These are phyloP conservation scores for Calliphora vomitoria DNA, from an alignment of 2,888 invertebrate genomes.

Conservation along the genomic window DNA sequence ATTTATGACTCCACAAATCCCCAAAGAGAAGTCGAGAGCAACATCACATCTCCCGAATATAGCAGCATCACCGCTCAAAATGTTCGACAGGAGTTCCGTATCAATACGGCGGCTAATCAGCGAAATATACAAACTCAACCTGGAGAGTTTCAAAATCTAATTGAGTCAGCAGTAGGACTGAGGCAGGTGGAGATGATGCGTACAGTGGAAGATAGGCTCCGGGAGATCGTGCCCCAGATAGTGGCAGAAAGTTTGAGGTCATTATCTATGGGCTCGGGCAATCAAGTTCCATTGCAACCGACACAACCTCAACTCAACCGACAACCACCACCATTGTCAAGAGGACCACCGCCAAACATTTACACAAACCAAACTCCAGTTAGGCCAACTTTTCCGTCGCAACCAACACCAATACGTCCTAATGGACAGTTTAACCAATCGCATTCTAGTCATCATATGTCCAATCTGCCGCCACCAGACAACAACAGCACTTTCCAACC, in stretches of 20 bases:
- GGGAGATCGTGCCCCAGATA: not conserved
- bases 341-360: not conserved
- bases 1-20: not conserved
- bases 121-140: not conserved
- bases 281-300: not conserved
- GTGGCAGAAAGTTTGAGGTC: not conserved
- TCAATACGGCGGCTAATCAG: not conserved
- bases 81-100: not conserved
- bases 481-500: not conserved
- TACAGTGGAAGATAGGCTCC: not conserved
- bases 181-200: not conserved
- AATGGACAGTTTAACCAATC: not conserved
- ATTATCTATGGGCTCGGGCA: not conserved
- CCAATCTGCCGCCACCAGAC: not conserved
- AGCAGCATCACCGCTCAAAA: not conserved
- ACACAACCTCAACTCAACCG: not conserved
- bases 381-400: too few relatives aligned
- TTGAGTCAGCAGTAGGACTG: not conserved
- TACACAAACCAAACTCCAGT: not conserved
- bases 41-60: not conserved
- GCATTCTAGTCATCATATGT: not conserved
- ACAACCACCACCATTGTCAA: not conserved
- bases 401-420: not conserved
- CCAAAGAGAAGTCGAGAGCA: not conserved
- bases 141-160: not conserved